A percentile compares a stretch with the other conserved stretches of the same genome.
These are phyloP conservation scores for Cryptocheilus praepositus DNA, from an alignment of 2,888 invertebrate species.

Conservation along the genomic window DNA sequence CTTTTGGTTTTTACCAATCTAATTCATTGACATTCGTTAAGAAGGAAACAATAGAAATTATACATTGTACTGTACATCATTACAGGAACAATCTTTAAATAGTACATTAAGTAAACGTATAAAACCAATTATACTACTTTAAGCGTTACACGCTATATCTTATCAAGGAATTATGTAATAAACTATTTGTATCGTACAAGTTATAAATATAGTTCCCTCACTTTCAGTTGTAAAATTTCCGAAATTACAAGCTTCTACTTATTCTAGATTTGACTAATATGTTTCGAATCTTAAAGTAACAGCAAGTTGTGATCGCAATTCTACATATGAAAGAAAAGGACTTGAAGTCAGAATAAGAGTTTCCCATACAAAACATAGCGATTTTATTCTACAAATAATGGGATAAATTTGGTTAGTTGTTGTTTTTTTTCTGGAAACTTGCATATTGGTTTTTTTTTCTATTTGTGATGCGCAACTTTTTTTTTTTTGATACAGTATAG, in stretches of 20 bases:
- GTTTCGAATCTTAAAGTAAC: conserved; percentile 39
- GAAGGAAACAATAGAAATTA: conserved; percentile 50
- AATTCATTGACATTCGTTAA: conserved; percentile 48
- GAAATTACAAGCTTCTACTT: conserved; percentile 57
- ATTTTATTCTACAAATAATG: conserved; percentile 75
- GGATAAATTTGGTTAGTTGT: conserved; percentile 69
- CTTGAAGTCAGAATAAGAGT: conserved; percentile 52
- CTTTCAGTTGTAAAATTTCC: conserved; percentile 55
- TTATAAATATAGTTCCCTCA: conserved; percentile 60
- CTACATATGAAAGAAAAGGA: conserved; percentile 54
- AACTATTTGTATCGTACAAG: conserved; percentile 57
- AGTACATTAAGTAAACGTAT: conserved; percentile 54
- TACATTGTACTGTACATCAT: conserved; percentile 59
- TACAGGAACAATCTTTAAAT: conserved; percentile 60
- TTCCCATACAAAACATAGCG: conserved; percentile 74
- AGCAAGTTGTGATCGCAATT: conserved; percentile 42
- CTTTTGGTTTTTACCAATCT: conserved; percentile 47
- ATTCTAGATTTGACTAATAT: conserved; percentile 33
- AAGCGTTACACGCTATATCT: conserved; percentile 50
- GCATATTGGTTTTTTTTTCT: conserved; percentile 60
- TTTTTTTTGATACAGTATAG: conserved; percentile 42
- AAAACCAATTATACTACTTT: conserved; percentile 42
- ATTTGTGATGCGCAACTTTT: conserved; percentile 45
- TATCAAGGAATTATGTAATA: conserved; percentile 52
- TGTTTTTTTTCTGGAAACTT: conserved; percentile 56